Conservation (phyloP, 2,113 vertebrate species). For the Alexandromys fortis region DNA sequence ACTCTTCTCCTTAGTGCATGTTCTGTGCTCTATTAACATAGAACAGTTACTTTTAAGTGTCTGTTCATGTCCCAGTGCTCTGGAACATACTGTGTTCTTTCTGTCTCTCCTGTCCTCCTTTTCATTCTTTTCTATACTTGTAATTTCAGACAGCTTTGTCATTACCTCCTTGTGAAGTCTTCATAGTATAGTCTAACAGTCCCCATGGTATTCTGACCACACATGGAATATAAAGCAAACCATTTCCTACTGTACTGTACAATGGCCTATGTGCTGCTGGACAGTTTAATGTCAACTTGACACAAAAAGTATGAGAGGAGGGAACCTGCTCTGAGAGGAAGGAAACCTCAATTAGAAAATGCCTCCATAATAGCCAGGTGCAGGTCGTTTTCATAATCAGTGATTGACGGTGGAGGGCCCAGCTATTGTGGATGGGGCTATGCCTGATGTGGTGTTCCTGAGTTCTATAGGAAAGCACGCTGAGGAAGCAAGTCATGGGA, state of each 20-base stretch:
- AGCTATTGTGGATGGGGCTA: not conserved
- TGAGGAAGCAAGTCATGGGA: not conserved
- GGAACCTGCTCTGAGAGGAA: not conserved
- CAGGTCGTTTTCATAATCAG: not conserved
- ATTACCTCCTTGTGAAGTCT: not conserved
- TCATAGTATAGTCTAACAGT: not conserved
- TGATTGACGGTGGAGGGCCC: not conserved
- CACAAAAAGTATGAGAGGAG: not conserved
- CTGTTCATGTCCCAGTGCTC: not conserved
- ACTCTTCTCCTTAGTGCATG: not conserved
- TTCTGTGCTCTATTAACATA: not conserved
- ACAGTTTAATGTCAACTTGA: not conserved
- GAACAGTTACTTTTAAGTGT: not conserved
- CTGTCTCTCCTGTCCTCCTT: not conserved
- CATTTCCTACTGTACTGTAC: not conserved
- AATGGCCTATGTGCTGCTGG: not conserved
- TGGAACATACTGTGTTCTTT: not conserved
- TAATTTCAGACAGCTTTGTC: not conserved
- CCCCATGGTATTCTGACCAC: not conserved
- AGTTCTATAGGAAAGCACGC: not conserved
- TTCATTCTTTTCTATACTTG: not conserved
- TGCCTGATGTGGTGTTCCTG: not conserved
- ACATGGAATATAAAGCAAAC: constrained; percentile 19
- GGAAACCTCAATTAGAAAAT: not conserved
- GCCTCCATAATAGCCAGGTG: not conserved